Evolutionary conservation across 2,113 vertebrate species (phyloP), one percentile per base, ranked within the genome.

Genomic region (Cyanoliseus patagonus): DNA sequence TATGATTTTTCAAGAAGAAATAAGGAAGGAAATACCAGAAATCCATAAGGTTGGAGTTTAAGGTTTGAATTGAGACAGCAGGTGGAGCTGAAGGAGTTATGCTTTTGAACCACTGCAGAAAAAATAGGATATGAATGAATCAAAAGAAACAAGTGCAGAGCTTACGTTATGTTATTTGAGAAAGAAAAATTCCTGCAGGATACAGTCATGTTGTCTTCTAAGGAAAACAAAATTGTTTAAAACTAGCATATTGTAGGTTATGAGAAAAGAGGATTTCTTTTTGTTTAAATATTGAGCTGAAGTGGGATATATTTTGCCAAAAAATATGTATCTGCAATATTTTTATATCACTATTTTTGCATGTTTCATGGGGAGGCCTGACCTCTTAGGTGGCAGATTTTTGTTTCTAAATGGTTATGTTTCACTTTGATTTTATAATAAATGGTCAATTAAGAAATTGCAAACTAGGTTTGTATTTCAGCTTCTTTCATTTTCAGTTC

Each of bases 11-110:
- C 44, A 69, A 69, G 72, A 62, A 72, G 35, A 49, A 83, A 49
- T 73, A 62, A 72, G 49, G 46, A 44, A 87, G 55, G 39, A 70
- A 82, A 28, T 41, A 69, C 52, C 2, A 11, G 66, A 59, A 91
- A 81, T 85, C 52, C 30, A 0, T 81, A 67, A 46, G 37, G 51
- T 86, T 64, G 69, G 42, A 37, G 41, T 94, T 96, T 85, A 49
- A 46, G 81, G 62, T 83, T 79, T 88, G 46, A 86, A 24, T 82
- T 95, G 53, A 94, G 91, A 95, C 97, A 96, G 98, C 96, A 98
- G 96, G 92, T 97, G 97, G 97, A 97, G 97, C 97, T 96, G 95
- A 72, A 92, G 83, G 92, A 96, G 72, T 63, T 95, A 46, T 80
- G 24, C 86, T 94, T 94, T 86, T 94, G 59, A 90, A 81, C 31